A percentile compares a stretch with the other conserved stretches of the same genome.
Evolutionary conservation across 2,113 vertebrate genomes (phyloP).

Genomic region (Pristiophorus japonicus): DNA sequence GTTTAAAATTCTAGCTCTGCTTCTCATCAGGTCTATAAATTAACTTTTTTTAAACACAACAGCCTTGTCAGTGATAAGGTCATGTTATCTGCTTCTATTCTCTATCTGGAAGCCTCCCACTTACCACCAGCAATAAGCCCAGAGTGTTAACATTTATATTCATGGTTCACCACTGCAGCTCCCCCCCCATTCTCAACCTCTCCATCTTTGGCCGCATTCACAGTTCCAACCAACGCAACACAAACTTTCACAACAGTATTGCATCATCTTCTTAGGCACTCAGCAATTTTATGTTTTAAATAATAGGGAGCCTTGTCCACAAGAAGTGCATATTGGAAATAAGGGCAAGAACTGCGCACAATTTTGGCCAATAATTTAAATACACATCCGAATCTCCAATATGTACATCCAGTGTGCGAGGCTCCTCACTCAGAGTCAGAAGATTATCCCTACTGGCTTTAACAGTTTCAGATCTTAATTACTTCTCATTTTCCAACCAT

Average conservation of each 20-base stretch:
- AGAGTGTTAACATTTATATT: not conserved
- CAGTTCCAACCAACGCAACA: not conserved
- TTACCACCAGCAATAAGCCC: not conserved
- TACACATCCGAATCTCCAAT: not conserved
- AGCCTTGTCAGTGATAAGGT: not conserved
- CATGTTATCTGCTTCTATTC: too few relatives aligned
- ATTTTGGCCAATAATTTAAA: not conserved
- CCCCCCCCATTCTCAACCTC: not conserved
- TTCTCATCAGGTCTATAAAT: not conserved
- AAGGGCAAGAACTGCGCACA: not conserved
- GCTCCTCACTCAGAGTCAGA: not conserved
- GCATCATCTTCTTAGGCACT: not conserved
- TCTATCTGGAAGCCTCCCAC: not conserved
- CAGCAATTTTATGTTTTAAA: not conserved
- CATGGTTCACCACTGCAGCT: not conserved
- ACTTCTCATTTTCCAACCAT: not conserved
- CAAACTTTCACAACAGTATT: not conserved
- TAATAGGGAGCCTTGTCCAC: not conserved
- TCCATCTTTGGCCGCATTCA: not conserved
- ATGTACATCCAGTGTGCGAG: not conserved
- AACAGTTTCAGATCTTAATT: not conserved
- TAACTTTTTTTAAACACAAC: not conserved
- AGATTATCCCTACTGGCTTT: too few relatives aligned
- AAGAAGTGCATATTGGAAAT: too few relatives aligned
- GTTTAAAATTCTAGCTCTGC: not conserved